These are phyloP conservation scores for Cephalopterus ornatus DNA, from an alignment of 2,113 vertebrate genomes.

Conservation along the genomic window DNA sequence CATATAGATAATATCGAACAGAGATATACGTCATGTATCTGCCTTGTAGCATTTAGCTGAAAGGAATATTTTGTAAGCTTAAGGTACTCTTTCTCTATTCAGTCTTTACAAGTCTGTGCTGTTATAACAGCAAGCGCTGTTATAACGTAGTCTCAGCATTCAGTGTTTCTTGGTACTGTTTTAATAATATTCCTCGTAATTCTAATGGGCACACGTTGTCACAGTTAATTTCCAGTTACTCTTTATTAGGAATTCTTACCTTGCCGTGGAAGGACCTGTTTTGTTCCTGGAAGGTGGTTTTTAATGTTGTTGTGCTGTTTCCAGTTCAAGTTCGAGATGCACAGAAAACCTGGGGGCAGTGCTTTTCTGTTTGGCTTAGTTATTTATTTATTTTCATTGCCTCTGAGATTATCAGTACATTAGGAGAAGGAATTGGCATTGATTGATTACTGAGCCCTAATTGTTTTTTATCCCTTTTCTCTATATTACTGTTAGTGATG, in stretches of 20 bases:
- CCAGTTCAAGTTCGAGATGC: neutral
- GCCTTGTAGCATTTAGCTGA: neutral
- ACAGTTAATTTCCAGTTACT: neutral
- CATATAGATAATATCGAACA: neutral
- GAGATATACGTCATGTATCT: neutral
- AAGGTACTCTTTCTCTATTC: neutral
- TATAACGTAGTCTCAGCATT: neutral
- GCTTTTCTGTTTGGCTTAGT: neutral
- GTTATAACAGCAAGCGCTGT: neutral
- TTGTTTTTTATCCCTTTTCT: neutral
- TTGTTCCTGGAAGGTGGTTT: neutral
- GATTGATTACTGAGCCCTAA: slow-evolving; percentile 18
- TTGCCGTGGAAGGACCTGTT: neutral
- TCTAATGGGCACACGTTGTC: neutral
- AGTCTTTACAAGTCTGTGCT: neutral
- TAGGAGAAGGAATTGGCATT: neutral
- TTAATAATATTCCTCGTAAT: neutral
- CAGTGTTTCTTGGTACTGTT: neutral
- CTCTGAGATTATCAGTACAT: neutral
- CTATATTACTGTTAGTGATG: neutral
- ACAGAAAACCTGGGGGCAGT: neutral
- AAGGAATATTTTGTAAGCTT: neutral
- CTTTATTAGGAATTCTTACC: neutral
- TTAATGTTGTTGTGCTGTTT: neutral
- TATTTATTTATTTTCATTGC: neutral